Conservation (phyloP, 2,797 vertebrate species). For the Loris lydekkerianus region DNA sequence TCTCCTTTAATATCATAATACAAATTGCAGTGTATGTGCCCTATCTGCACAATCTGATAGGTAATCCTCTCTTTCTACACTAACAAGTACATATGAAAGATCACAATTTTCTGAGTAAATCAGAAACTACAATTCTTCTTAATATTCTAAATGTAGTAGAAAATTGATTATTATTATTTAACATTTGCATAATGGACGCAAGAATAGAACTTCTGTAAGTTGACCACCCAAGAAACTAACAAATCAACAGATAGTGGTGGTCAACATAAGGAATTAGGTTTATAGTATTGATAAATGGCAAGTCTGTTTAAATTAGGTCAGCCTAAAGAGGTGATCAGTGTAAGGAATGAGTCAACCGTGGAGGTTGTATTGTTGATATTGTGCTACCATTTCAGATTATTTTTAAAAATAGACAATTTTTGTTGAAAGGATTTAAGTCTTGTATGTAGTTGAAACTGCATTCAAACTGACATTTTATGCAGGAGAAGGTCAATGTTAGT, state of each 20-base stretch:
- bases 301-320: no score
- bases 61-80: background rate
- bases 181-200: background rate
- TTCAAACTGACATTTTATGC: constrained; percentile 30
- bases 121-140: background rate
- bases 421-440: background rate
- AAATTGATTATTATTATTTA: background rate
- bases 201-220: no score
- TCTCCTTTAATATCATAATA: background rate
- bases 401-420: background rate
- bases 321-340: no score
- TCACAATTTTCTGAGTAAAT: background rate
- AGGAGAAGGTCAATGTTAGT: background rate
- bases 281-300: no score
- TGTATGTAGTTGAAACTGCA: background rate
- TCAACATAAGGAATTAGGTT: no score
- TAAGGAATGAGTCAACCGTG: no score
- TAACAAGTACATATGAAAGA: background rate
- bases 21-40: fast-evolving
- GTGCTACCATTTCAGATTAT: background rate
- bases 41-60: background rate
- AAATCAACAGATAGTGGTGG: no score
- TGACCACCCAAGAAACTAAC: no score
- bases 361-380: background rate
- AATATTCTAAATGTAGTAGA: background rate